phyloP scores from a whole-genome alignment of 2,113 vertebrate genomes.

The Malaclemys terrapin region DNA sequence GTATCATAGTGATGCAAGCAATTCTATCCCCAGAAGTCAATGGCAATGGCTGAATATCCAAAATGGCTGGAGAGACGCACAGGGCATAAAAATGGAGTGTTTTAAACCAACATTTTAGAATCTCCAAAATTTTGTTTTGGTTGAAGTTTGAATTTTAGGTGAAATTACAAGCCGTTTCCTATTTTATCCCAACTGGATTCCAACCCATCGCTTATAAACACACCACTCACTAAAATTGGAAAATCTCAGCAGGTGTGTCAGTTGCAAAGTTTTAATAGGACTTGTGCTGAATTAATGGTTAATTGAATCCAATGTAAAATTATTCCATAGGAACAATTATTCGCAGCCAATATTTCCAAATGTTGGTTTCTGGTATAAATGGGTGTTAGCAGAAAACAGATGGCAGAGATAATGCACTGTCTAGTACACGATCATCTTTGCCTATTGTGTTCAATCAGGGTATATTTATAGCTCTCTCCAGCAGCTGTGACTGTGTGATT shows the following conservation, averaged over 20 bases:
- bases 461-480: not conserved
- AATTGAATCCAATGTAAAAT: conserved; percentile 46
- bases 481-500: not conserved
- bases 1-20: not conserved
- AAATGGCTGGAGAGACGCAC: not conserved
- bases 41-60: not conserved
- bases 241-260: not conserved
- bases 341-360: conserved; percentile 61
- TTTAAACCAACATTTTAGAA: not conserved
- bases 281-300: conserved; percentile 47
- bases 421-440: not conserved
- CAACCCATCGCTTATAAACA: fast-evolving
- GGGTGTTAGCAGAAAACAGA: conserved; percentile 69
- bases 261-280: fast-evolving
- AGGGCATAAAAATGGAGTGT: not conserved
- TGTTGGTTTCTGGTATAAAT: conserved; percentile 64
- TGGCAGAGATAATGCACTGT: conserved; percentile 67
- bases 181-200: no score
- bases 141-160: not conserved
- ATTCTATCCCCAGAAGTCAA: not conserved
- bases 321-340: conserved; percentile 50
- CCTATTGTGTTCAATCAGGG: not conserved
- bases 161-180: not conserved
- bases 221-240: not conserved
- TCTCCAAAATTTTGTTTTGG: not conserved